Base-by-base conservation (phyloP, 2,797 vertebrate genomes). In the Paguma larvata region DNA sequence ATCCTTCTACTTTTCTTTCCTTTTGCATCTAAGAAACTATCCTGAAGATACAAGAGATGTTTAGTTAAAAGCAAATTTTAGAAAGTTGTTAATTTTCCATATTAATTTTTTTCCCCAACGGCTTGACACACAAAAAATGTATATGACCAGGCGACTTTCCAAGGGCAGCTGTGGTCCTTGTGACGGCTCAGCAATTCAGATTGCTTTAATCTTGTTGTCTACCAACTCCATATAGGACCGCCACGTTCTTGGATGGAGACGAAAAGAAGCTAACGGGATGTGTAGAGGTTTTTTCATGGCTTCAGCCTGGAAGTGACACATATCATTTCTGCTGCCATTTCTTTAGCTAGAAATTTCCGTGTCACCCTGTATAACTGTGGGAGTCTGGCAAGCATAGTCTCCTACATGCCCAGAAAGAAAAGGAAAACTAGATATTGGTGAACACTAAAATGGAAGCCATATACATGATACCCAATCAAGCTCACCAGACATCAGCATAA, bases 11-110 rank as follows among this genome's bases (percentile, higher is more conserved):
- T 53, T 79, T 91, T 88, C 19, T 96, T 86, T 89, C 21, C 59
- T 85, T 75, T 96, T 77, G 25, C 91, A 19, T 68, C 34, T 68
- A 34, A 67, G 59, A 90, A 89, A n/a, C 53, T 72, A 59, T 46
- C 83, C 21, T 85, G 27, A 73, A 96, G n/a, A 14, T 48, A 32
- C 16, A 2, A 67, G 70, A 89, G 14, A 84, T 2, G 23, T 92
- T 88, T 65, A 95, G 11, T 5, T 41, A 56, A 97, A 89, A 62
- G 1, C 83, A 75, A 91, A 72, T 4, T 63, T 83, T 63, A 44
- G 41, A 89, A 83, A 62, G 15, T 89, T 89, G 34, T 84, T 95
- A 30, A 78, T 65, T 83, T 93, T 46, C 27, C 65, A 6, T 75
- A 25, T 73, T 65, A 23, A 46, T n/a, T 51, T 80, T 53, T 34